Evolutionary conservation across 2,113 vertebrate species (phyloP), one percentile per base, ranked within the genome.

Genomic region (Ornithorhynchus anatinus): DNA sequence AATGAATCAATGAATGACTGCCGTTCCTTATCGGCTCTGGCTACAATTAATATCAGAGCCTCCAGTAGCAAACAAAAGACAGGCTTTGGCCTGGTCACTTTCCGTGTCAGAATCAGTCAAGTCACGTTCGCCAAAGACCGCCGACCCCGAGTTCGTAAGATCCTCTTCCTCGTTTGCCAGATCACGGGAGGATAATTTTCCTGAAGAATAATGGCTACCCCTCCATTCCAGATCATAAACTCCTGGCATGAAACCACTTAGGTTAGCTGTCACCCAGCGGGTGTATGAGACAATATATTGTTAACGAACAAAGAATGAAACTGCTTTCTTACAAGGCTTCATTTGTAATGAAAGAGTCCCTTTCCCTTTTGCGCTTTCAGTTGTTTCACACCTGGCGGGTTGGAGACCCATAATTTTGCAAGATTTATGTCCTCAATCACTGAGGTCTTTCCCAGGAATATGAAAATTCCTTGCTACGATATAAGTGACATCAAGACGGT

Each of bases 211-310:
- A 2, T 39, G 59, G 27, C 15, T 19, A 77, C 27, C 45, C 22
- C 68, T 57, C 62, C 27, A 25, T 39, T 53, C 37, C 8, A 54
- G 0, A n/a, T 77, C 29, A 72, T 69, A 85, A 75, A 78, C 54
- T 61, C 7, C 14, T 20, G 44, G 27, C 17, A 3, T 60, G n/a
- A 60, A 63, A 51, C 6, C 31, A 11, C 42, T 84, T 44, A 40
- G 17, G 17, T 48, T 40, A 44, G 35, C 19, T 53, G 6, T 15
- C 38, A 54, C 27, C 23, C 59, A 27, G 15, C 11, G 36, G 44
- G 57, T 43, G 16, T 8, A 8, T 20, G 36, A 43, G 17, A 61
- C 35, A 20, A 22, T 47, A n/a, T 51, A 47, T 22, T 86, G 57
- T 43, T 44, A 36, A 44, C 47, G 80, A 73, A 59, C 35, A 68